phyloP scores from a whole-genome alignment of 2,888 invertebrate species.

The Brachyopa scutellaris region DNA sequence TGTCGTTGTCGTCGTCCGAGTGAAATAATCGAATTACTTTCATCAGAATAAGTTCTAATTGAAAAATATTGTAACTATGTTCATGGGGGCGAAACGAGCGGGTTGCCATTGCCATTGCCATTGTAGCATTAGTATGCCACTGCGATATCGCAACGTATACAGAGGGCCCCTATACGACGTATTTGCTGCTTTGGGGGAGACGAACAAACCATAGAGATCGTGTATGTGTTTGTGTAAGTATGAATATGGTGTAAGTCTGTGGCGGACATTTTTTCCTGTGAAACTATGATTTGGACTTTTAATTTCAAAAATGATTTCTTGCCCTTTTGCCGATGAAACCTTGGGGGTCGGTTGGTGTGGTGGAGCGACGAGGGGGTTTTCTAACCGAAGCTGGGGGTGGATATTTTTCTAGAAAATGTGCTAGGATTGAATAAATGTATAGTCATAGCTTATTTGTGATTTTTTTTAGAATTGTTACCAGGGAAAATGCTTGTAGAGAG shows the following conservation, averaged over 20 bases:
- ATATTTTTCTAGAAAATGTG: neutral
- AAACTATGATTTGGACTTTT: constrained; percentile 71
- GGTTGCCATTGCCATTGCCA: constrained; percentile 48
- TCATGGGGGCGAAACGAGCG: constrained; percentile 66
- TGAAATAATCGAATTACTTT: constrained; percentile 83
- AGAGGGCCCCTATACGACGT: constrained; percentile 31
- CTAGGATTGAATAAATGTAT: neutral
- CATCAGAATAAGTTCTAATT: constrained; percentile 82
- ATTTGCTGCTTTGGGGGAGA: constrained; percentile 15
- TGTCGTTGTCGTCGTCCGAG: constrained; percentile 77
- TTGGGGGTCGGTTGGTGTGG: constrained; percentile 7
- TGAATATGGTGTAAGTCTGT: constrained; percentile 45
- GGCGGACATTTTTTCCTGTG: constrained; percentile 62
- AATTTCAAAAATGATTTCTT: constrained; percentile 72
- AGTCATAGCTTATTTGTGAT: neutral
- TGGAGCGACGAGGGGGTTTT: too few relatives aligned
- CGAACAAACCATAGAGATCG: constrained; percentile 18
- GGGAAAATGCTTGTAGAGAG: neutral
- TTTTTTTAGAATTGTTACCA: neutral
- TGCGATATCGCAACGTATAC: constrained; percentile 73
- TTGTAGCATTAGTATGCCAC: constrained; percentile 75
- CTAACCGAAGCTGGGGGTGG: neutral
- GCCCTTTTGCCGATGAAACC: constrained; percentile 62
- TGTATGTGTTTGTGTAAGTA: constrained; percentile 11
- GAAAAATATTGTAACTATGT: constrained; percentile 82